Evolutionary conservation across 2,113 vertebrate species (phyloP), one percentile per base, ranked within the genome.

Genomic region (Fregetta grallaria): DNA sequence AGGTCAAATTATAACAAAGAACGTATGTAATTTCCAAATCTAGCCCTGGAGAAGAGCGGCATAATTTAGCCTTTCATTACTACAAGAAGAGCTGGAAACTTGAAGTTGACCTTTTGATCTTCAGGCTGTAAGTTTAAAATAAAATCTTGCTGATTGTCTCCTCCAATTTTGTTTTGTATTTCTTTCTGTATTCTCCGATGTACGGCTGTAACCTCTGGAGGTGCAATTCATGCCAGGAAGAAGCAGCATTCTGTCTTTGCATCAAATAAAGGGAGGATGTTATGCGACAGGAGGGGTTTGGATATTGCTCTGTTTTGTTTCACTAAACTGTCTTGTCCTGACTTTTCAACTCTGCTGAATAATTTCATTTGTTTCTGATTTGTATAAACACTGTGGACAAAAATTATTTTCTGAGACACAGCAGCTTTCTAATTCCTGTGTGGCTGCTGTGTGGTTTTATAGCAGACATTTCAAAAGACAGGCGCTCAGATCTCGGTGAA

Each of bases 1-100:
- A 94, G 78, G 95, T 94, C 72, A 87, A 94, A 75, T 79, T 68
- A 34, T 59, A 88, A 96, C 94, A 97, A 97, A 94, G 92, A 92
- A 53, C 13, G 26, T 62, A 6, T 50, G 1, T 55, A 13, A 50
- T 73, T 91, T 82, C 71, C 71, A 82, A 18, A 61, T 59, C 71
- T 70, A 82, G 61, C 87, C 94, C 86, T 58, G 83, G 68, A 92
- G 80, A 87, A 88, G 76, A 42, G 52, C 4, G 13, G 93, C 72
- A 71, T 86, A 65, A 40, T 44, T 96, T 91, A 95, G 71, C 27
- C 36, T 78, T 9, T 65, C 55, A 17, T 56, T 45, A 49, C 62
- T 58, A 49, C 52, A 80, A n/a, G 75, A 61, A 74, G 67, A 70
- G 32, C 50, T 80, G 83, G 74, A 94, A 92, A 73, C 82, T 71